A percentile compares a stretch with the other conserved stretches of the same genome.
Conservation (phyloP, 2,888 invertebrate species). For the Eremobia ochroleuca region DNA sequence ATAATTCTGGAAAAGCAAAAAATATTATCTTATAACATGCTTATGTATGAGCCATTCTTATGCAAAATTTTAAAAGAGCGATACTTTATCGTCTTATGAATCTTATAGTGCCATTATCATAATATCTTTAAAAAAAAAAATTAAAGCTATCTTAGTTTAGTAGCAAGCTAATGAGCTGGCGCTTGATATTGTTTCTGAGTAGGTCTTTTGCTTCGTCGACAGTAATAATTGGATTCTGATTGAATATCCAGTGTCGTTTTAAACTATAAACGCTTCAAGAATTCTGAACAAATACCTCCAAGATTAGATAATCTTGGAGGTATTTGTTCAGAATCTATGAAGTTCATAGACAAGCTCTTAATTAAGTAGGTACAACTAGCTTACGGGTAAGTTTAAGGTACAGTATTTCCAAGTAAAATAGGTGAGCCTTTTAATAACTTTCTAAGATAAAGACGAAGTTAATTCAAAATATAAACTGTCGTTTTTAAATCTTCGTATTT, state of each 20-base stretch:
- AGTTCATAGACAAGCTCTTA: neutral
- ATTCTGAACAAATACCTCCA: conserved; percentile 33
- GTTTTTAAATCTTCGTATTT: neutral
- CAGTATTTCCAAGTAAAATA: neutral
- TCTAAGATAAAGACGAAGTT: neutral
- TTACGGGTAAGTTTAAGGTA: neutral
- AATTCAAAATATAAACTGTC: neutral
- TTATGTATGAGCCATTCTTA: conserved; percentile 16
- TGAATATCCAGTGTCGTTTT: conserved; percentile 48
- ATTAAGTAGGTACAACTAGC: neutral
- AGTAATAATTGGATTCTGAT: conserved; percentile 61
- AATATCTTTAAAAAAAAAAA: conserved; percentile 39
- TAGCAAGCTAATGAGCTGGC: conserved; percentile 38
- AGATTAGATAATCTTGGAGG: no score
- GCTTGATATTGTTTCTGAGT: conserved; percentile 38
- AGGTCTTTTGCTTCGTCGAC: conserved; percentile 45
- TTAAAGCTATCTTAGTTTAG: conserved; percentile 42
- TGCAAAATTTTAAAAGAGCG: conserved; percentile 29
- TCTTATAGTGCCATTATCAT: conserved; percentile 32
- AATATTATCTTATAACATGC: neutral
- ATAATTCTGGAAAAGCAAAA: neutral
- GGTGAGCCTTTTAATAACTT: conserved; percentile 3
- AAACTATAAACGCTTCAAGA: conserved; percentile 41
- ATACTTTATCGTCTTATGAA: conserved; percentile 31
- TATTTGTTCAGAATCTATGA: no score